Percentiles rank a stretch among this genome's conserved stretches.
Evolutionary conservation across 2,797 vertebrate genomes (phyloP).

Genomic region (Microcaecilia unicolor): DNA sequence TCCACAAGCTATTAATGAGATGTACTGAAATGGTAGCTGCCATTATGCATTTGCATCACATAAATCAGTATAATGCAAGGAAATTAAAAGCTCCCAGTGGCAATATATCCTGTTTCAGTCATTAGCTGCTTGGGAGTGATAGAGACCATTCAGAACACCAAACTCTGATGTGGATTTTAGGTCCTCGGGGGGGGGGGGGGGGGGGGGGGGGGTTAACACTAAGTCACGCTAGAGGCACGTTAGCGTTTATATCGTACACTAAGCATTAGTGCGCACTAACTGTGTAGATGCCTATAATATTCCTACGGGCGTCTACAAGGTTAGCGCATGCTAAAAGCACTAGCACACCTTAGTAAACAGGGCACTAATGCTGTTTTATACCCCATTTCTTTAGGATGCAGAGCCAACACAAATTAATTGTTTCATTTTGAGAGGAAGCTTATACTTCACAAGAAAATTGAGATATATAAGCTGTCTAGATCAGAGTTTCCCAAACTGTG

Average conservation of each 20-base stretch:
- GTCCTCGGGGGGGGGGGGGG: constrained; percentile 68
- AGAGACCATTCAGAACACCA: constrained; percentile 55
- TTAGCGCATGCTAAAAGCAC: too few relatives aligned
- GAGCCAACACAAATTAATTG: constrained; percentile 57
- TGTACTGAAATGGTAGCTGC: constrained; percentile 49
- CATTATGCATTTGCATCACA: constrained; percentile 52
- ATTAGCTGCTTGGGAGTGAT: constrained; percentile 50
- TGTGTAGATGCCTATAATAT: too few relatives aligned
- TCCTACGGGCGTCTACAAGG: too few relatives aligned
- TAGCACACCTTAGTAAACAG: too few relatives aligned
- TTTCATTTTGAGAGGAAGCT: constrained; percentile 21
- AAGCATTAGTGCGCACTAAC: too few relatives aligned
- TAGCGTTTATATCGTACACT: too few relatives aligned
- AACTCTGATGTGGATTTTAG: constrained; percentile 66
- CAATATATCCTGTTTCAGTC: constrained; percentile 56
- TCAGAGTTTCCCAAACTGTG: too few relatives aligned
- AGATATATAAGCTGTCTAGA: not conserved
- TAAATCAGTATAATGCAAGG: constrained; percentile 53
- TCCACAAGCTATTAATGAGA: constrained; percentile 49
- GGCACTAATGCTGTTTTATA: constrained; percentile 74
- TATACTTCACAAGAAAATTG: not conserved
- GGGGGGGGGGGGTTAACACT: too few relatives aligned
- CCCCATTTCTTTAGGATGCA: constrained; percentile 73
- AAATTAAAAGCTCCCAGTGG: constrained; percentile 71
- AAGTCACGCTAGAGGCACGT: too few relatives aligned